Evolutionary conservation across 2,113 vertebrate genomes (phyloP).

Genomic region (Dascyllus trimaculatus): DNA sequence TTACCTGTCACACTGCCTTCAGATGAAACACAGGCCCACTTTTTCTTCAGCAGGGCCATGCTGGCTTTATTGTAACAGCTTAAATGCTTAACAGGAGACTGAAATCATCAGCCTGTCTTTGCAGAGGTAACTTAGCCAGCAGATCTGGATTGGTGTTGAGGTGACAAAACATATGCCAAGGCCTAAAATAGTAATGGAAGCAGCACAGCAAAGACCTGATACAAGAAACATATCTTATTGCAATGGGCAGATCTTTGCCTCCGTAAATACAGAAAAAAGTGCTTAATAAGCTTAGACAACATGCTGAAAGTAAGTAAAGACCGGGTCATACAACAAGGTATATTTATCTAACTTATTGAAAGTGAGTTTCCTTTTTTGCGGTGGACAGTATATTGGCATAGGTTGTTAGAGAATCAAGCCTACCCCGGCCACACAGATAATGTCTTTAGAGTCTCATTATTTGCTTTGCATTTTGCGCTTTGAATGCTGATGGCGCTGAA

Average conservation of each 20-base stretch:
- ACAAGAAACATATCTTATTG: background rate
- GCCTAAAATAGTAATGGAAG: slow-evolving; percentile 1
- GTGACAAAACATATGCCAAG: background rate
- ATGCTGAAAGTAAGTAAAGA: background rate
- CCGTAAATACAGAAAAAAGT: background rate
- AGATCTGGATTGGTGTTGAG: slow-evolving; percentile 14
- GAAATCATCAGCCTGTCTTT: slow-evolving; percentile 34
- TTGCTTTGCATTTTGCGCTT: slow-evolving; percentile 3
- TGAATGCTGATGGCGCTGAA: slow-evolving; percentile 6
- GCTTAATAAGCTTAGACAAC: background rate
- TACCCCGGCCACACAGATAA: background rate
- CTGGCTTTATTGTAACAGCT: slow-evolving; percentile 31
- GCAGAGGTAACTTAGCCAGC: background rate
- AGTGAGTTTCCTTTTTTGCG: background rate
- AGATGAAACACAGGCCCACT: slow-evolving; percentile 17
- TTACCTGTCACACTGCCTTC: slow-evolving; percentile 24
- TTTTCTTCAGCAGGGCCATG: slow-evolving; percentile 14
- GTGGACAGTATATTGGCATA: background rate
- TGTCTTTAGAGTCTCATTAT: background rate
- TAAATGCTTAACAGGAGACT: slow-evolving; percentile 37
- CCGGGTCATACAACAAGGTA: background rate
- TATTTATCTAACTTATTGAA: background rate
- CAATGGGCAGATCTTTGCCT: background rate
- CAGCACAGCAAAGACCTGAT: background rate
- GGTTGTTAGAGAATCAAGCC: background rate